phyloP scores from a whole-genome alignment of 2,888 invertebrate species.

The Dryocosmus kuriphilus region DNA sequence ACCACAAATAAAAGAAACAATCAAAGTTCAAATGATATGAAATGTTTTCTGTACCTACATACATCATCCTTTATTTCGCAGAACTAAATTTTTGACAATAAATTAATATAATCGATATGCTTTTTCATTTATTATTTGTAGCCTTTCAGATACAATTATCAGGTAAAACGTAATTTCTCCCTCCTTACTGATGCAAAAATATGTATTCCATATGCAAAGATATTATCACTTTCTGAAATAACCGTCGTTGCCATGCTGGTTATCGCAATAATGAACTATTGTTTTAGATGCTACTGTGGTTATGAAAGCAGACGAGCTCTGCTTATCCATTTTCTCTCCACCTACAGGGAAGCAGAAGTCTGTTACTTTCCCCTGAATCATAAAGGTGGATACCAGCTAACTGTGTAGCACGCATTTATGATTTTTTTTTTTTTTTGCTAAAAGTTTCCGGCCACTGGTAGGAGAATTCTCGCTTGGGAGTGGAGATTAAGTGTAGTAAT shows the following conservation, averaged over 20 bases:
- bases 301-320: conserved; percentile 25
- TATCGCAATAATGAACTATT: conserved; percentile 39
- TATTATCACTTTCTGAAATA: conserved; percentile 3
- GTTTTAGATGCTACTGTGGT: conserved; percentile 25
- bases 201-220: background rate
- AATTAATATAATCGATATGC: too few relatives aligned
- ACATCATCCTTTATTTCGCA: too few relatives aligned
- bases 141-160: background rate
- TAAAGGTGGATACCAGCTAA: background rate
- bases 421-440: conserved; percentile 20
- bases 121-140: background rate
- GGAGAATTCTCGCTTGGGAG: conserved; percentile 10
- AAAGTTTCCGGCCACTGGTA: conserved; percentile 9
- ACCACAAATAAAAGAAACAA: too few relatives aligned
- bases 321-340: conserved; percentile 25
- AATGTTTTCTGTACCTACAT: too few relatives aligned
- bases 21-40: too few relatives aligned
- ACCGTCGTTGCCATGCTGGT: background rate
- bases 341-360: background rate
- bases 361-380: background rate
- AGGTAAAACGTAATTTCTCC: background rate
- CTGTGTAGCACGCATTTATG: conserved; percentile 16
- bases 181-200: background rate
- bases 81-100: too few relatives aligned
- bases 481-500: conserved; percentile 49